Evolutionary conservation across 2,113 vertebrate genomes (phyloP).

Genomic region (Plecotus auritus): DNA sequence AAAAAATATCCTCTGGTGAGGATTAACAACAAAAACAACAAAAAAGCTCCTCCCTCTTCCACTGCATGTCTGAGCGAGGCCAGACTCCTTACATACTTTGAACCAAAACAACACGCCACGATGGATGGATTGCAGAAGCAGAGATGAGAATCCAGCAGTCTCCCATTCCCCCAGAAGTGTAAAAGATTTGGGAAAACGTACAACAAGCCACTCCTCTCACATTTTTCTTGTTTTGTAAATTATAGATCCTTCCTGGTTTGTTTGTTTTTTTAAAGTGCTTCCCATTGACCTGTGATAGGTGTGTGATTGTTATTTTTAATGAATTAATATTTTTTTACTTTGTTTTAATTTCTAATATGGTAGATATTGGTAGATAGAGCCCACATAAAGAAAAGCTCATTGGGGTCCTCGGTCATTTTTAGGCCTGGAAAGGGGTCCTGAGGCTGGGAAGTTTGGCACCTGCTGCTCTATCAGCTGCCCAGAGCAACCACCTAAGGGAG

Average conservation of each 20-base stretch:
- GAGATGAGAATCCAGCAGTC: background rate
- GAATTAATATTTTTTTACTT: background rate
- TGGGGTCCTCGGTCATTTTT: background rate
- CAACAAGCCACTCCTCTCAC: background rate
- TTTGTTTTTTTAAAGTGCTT: background rate
- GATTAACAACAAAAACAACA: no score
- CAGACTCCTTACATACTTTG: background rate
- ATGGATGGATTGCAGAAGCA: background rate
- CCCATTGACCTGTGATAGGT: background rate
- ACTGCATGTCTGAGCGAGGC: background rate
- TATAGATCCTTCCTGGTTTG: background rate
- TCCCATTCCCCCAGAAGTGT: background rate
- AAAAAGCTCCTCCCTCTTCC: background rate
- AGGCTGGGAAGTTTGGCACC: background rate
- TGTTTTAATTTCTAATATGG: background rate
- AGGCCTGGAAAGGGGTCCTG: background rate
- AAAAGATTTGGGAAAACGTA: background rate
- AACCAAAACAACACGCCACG: background rate
- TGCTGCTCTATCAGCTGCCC: background rate
- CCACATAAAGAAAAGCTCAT: background rate
- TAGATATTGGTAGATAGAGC: background rate
- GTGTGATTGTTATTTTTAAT: background rate
- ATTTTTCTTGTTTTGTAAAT: background rate
- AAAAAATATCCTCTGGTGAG: no score
- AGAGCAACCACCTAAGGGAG: background rate